Conservation (phyloP, 30 jellyfish, hydroid and myxozoan genomes). For the Cassiopea andromeda region DNA sequence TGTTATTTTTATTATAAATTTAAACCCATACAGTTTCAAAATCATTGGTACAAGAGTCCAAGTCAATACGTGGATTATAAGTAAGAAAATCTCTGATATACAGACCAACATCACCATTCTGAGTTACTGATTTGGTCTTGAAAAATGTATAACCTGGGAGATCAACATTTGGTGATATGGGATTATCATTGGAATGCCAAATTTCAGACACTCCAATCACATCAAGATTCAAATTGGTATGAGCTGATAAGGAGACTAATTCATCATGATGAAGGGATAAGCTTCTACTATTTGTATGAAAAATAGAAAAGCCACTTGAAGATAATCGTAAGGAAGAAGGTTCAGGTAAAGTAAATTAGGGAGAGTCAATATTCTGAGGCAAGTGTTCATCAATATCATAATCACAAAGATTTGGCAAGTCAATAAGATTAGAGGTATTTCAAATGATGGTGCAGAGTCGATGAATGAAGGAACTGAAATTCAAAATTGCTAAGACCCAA, state of each 20-base stretch:
- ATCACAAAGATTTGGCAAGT: slow-evolving; percentile 53
- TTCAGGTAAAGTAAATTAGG: slow-evolving; percentile 21
- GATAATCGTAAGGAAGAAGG: slow-evolving; percentile 4
- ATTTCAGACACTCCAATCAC: slow-evolving; percentile 19
- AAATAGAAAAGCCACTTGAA: background rate
- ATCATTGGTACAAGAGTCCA: slow-evolving; percentile 15
- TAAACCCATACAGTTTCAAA: background rate
- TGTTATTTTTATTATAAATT: slow-evolving; percentile 29
- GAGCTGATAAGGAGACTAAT: too few relatives aligned
- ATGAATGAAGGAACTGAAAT: slow-evolving; percentile 22
- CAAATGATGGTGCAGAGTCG: slow-evolving; percentile 52
- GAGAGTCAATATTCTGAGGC: background rate
- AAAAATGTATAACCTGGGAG: slow-evolving; percentile 45
- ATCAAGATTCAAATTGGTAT: too few relatives aligned
- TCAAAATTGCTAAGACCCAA: slow-evolving; percentile 24
- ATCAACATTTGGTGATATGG: slow-evolving; percentile 41
- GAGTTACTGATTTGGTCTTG: slow-evolving; percentile 34
- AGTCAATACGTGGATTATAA: slow-evolving; percentile 39
- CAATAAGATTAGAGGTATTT: slow-evolving; percentile 33
- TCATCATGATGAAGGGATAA: too few relatives aligned
- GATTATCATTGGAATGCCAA: slow-evolving; percentile 45
- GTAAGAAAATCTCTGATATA: slow-evolving; percentile 35
- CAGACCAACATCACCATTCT: slow-evolving; percentile 65
- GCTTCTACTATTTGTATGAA: too few relatives aligned
- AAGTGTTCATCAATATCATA: slow-evolving; percentile 28